Evolutionary conservation across 2,113 vertebrate genomes (phyloP).

Genomic region (Nesoenas mayeri): DNA sequence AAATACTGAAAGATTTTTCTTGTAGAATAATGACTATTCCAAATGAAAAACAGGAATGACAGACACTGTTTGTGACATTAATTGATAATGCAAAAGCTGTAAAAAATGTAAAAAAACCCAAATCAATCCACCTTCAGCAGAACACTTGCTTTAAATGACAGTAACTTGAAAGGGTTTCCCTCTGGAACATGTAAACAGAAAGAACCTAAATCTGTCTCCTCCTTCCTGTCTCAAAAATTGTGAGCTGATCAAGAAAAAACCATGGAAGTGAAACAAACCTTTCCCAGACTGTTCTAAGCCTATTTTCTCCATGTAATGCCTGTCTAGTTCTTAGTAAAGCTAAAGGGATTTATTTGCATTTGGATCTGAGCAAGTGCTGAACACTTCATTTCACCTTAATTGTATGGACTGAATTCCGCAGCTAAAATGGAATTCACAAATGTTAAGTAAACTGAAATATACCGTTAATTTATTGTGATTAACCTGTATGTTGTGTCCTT

Average conservation of each 20-base stretch:
- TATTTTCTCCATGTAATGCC: not conserved
- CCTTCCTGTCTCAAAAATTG: not conserved
- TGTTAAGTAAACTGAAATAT: constrained; percentile 18
- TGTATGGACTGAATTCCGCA: not conserved
- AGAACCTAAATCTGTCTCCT: not conserved
- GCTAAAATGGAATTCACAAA: not conserved
- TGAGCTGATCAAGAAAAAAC: not conserved
- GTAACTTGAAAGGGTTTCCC: not conserved
- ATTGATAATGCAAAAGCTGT: not conserved
- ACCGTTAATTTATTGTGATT: not conserved
- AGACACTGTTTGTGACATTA: not conserved
- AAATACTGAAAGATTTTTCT: not conserved
- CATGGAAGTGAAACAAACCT: not conserved
- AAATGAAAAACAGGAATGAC: not conserved
- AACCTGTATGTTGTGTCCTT: not conserved
- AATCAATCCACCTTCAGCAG: not conserved
- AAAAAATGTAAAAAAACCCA: not conserved
- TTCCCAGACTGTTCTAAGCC: not conserved
- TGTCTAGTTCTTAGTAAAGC: not conserved
- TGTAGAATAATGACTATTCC: not conserved
- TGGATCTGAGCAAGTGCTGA: not conserved
- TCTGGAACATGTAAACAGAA: not conserved
- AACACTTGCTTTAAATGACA: not conserved
- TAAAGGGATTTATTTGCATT: constrained; percentile 23
- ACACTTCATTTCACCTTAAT: constrained; percentile 18